Percentiles rank a stretch among this genome's conserved stretches.
Evolutionary conservation across 1,140 invertebrate genomes (phyloP).

Genomic region (Teleogryllus occipitalis): DNA sequence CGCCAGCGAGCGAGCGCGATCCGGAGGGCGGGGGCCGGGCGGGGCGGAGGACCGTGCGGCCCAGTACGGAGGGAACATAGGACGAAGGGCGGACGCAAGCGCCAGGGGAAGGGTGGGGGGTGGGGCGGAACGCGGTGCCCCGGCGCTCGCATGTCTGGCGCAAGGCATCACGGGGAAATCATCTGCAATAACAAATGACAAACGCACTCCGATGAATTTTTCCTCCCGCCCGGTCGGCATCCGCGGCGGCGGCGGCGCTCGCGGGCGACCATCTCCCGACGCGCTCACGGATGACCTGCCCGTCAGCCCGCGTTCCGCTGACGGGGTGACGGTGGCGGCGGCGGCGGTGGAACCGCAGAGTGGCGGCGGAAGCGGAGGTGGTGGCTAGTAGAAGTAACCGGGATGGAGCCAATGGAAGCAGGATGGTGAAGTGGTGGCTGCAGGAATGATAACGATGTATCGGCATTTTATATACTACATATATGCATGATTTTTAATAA

Average conservation of each 20-base stretch:
- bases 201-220: conserved; percentile 19
- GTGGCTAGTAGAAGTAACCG: too few species aligned
- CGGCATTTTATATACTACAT: too few species aligned
- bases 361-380: neutral
- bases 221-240: conserved; percentile 4
- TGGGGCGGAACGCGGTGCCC: neutral
- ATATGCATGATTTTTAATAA: too few species aligned
- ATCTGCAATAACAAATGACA: conserved; percentile 23
- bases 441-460: too few species aligned
- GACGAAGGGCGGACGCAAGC: too few species aligned
- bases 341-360: neutral
- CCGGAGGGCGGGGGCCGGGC: neutral
- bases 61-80: too few species aligned
- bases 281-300: conserved; percentile 4
- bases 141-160: neutral
- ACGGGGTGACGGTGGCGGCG: neutral
- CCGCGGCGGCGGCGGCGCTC: conserved; percentile 11
- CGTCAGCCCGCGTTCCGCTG: conserved; percentile 2
- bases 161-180: conserved; percentile 16
- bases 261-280: neutral
- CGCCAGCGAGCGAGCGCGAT: too few species aligned
- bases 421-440: too few species aligned
- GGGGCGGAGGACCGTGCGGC: too few species aligned
- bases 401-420: too few species aligned
- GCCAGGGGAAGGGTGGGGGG: too few species aligned